Percentiles rank a stretch among this genome's conserved stretches.
Conservation (phyloP, 2,888 invertebrate species). For the Antheraea yamamai region DNA sequence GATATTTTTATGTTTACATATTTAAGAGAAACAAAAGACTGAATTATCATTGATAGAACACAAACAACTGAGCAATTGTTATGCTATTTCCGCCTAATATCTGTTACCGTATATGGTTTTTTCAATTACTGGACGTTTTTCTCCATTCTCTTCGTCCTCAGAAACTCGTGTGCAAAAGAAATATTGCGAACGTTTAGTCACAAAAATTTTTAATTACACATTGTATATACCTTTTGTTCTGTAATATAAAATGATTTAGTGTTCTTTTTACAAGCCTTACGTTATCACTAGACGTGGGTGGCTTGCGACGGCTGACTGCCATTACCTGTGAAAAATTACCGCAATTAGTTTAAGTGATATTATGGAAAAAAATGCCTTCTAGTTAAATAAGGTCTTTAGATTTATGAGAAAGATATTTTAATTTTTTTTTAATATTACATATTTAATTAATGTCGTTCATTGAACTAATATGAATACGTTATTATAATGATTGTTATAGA, state of each 20-base stretch:
- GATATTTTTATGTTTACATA: background rate
- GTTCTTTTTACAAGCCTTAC: slow-evolving; percentile 20
- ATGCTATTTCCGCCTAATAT: too few species aligned
- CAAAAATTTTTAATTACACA: slow-evolving; percentile 8
- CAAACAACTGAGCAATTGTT: background rate
- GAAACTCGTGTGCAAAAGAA: background rate
- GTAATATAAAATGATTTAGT: slow-evolving; percentile 17
- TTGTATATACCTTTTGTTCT: slow-evolving; percentile 10
- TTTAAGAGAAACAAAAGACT: background rate
- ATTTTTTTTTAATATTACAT: slow-evolving; percentile 20
- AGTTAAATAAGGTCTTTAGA: slow-evolving; percentile 30
- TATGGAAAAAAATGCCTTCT: slow-evolving; percentile 35
- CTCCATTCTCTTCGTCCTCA: background rate
- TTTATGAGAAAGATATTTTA: slow-evolving; percentile 30
- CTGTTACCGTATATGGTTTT: too few species aligned
- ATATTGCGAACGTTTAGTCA: background rate
- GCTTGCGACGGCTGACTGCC: slow-evolving; percentile 63
- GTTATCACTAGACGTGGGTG: slow-evolving; percentile 60
- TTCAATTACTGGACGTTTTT: too few species aligned
- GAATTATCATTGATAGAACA: background rate
- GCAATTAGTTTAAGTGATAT: slow-evolving; percentile 42
- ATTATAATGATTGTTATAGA: background rate
- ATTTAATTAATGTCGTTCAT: background rate
- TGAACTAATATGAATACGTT: background rate
- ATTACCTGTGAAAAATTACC: slow-evolving; percentile 64